Evolutionary conservation across 2,888 invertebrate species (phyloP).

Genomic region (Alentia gelatinosa): DNA sequence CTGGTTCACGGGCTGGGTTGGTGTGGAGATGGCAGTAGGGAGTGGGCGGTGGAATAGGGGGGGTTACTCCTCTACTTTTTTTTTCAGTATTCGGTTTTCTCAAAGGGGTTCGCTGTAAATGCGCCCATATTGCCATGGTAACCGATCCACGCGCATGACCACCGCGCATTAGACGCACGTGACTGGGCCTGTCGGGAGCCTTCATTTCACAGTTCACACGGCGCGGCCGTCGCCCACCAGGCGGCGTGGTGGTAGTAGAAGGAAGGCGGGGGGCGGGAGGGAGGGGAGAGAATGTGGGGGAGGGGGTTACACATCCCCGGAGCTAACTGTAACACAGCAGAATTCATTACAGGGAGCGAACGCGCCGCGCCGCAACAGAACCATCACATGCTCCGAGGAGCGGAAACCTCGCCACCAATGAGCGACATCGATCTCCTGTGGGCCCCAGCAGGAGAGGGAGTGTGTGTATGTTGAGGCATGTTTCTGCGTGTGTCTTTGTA

Average conservation of each 20-base stretch:
- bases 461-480: background rate
- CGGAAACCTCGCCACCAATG: background rate
- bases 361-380: background rate
- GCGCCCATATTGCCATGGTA: background rate
- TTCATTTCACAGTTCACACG: background rate
- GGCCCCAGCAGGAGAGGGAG: background rate
- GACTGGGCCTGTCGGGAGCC: background rate
- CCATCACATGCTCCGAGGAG: background rate
- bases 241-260: background rate
- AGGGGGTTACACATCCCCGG: background rate
- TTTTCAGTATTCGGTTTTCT: no score
- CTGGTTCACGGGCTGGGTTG: no score
- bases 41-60: no score
- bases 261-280: background rate
- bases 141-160: background rate
- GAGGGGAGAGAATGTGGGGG: background rate
- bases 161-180: background rate
- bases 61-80: no score
- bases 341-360: background rate
- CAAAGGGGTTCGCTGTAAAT: background rate
- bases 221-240: no score
- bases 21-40: no score
- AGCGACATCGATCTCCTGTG: background rate
- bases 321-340: background rate
- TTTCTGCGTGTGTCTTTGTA: background rate